Base-by-base conservation (phyloP, 1,140 invertebrate genomes). In the Globodera rostochiensis region DNA sequence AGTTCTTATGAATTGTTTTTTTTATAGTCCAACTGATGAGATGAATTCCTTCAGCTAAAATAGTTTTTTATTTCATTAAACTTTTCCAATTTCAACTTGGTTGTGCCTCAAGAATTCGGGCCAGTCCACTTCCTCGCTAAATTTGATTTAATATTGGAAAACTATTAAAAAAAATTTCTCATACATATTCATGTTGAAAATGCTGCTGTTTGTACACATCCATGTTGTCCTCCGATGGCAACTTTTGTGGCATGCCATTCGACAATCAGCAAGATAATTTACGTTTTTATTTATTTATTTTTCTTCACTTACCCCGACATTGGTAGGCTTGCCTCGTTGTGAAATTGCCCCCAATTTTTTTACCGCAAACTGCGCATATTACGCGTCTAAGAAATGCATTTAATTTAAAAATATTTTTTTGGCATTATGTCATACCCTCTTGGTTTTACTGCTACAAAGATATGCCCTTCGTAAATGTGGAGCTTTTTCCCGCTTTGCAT, bases 401-500 rank as follows among this genome's bases (percentile, higher is more conserved):
- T 47, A 69, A 71, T 70, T 78, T 49, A 60, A 11, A 9, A 45
- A 21, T 11, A 67, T 21, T 13, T 45, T 64, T 50, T 11, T 64
- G 8, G 13, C 36, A 45, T 60, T 46, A 21, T 46, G n/a, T 45
- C n/a, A 9, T 70, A 78, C 76, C 76, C 76, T 45, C 64, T 21
- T 49, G 76, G 36, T 49, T 78, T 78, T 64, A 50, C 50, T 47
- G 76, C 76, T 19, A 78, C 76, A 53, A 78, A 78, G 25, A 78
- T 78, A 67, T 78, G 76, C 21, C 15, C 45, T 36, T 78, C 70
- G 25, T 19, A 50, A n/a, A 78, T 78, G 11, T 78, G 76, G 3
- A 78, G 49, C 21, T 78, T 78, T 46, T 78, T 78, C 9, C 76
- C 76, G 70, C 76, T 78, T 49, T 78, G 76, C 76, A 78, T 78